These are phyloP conservation scores for Montipora foliosa DNA, from an alignment of 64 coral and sea anemone genomes.

Conservation along the genomic window DNA sequence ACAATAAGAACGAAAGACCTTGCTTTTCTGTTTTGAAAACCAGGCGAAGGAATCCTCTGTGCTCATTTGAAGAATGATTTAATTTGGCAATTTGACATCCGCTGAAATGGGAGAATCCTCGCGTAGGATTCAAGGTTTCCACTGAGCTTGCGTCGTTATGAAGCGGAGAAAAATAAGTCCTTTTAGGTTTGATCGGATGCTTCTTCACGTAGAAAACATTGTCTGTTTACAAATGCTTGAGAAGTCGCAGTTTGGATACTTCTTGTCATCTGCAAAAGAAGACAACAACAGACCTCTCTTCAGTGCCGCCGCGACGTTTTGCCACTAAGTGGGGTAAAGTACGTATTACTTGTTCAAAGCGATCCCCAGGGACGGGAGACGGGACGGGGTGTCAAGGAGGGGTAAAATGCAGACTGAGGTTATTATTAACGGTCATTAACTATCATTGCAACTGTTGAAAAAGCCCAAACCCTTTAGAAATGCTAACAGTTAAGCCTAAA, in stretches of 20 bases:
- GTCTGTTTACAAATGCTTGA: not conserved
- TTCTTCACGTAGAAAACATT: not conserved
- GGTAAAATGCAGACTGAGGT: not conserved
- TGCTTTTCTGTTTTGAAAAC: not conserved
- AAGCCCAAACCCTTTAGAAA: too few relatives aligned
- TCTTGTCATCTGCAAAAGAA: not conserved
- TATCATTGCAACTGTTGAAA: too few relatives aligned
- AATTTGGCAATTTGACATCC: slow-evolving; percentile 9
- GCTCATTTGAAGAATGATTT: slow-evolving; percentile 45
- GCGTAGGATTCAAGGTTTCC: too few relatives aligned
- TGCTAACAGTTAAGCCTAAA: too few relatives aligned
- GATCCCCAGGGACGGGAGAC: not conserved
- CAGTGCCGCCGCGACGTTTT: not conserved
- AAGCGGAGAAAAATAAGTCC: not conserved
- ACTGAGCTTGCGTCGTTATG: too few relatives aligned
- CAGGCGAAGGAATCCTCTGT: not conserved
- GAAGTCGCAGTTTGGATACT: not conserved
- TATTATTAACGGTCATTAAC: too few relatives aligned
- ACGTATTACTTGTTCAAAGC: not conserved
- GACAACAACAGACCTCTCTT: not conserved
- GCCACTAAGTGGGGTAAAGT: not conserved
- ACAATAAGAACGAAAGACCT: not conserved
- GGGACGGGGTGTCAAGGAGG: not conserved
- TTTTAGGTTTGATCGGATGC: not conserved
- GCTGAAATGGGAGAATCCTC: not conserved